A percentile compares a stretch with the other conserved stretches of the same genome.
phyloP scores from a whole-genome alignment of 1,140 invertebrate genomes.

The Cheumatopsyche charites region DNA sequence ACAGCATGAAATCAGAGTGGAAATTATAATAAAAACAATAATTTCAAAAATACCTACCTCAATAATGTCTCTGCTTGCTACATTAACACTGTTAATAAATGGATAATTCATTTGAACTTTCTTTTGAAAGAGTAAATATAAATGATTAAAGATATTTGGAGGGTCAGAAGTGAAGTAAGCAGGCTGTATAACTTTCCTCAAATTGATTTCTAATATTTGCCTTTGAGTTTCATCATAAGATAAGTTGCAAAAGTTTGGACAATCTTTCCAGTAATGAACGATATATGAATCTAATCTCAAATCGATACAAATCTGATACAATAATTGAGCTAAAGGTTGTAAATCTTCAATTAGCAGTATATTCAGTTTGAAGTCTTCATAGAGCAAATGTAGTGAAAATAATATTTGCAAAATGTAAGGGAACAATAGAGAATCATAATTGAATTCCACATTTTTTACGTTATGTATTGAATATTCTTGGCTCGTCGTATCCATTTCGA shows the following conservation, averaged over 20 bases:
- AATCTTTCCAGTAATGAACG: slow-evolving; percentile 87
- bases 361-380: slow-evolving; percentile 90
- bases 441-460: slow-evolving; percentile 63
- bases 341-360: slow-evolving; percentile 71
- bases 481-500: slow-evolving; percentile 42
- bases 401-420: slow-evolving; percentile 75
- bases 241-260: slow-evolving; percentile 67
- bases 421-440: slow-evolving; percentile 73
- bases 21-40: too few species aligned
- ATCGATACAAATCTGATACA: slow-evolving; percentile 81
- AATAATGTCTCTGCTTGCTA: slow-evolving; percentile 73
- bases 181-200: slow-evolving; percentile 68
- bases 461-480: slow-evolving; percentile 47
- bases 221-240: slow-evolving; percentile 55
- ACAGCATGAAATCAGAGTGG: slow-evolving; percentile 44
- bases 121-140: slow-evolving; percentile 66
- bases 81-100: slow-evolving; percentile 73
- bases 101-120: slow-evolving; percentile 66
- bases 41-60: slow-evolving; percentile 64
- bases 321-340: slow-evolving; percentile 70
- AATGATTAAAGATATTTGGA: slow-evolving; percentile 72
- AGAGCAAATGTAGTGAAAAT: slow-evolving; percentile 84
- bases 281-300: slow-evolving; percentile 74
- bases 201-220: slow-evolving; percentile 61
- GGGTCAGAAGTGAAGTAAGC: slow-evolving; percentile 68